Conservation (phyloP, 1,140 invertebrate genomes). For the Drosophila burlai region DNA sequence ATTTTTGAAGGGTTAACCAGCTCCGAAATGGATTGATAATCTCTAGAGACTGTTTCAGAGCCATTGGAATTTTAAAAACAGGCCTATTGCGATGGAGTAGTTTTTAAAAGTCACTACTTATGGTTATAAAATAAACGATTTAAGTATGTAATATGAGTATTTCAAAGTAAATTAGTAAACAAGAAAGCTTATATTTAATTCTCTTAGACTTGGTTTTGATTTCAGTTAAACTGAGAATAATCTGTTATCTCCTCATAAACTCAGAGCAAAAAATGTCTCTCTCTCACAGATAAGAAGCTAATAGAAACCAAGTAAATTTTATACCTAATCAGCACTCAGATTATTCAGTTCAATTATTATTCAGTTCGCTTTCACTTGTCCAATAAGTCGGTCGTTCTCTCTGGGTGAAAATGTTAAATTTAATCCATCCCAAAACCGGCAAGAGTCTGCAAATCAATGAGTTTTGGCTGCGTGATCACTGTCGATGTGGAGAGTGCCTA, state of each 20-base stretch:
- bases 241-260: conserved; percentile 7
- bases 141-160: neutral
- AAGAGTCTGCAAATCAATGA: conserved; percentile 52
- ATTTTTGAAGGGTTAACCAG: neutral
- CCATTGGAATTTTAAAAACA: neutral
- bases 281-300: conserved; percentile 12
- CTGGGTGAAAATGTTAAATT: conserved; percentile 24
- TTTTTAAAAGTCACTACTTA: neutral
- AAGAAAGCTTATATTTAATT: neutral
- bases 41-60: too few species aligned
- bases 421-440: conserved; percentile 45
- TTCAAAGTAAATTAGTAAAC: neutral
- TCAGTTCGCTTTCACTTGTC: conserved; percentile 17
- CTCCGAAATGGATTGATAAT: neutral
- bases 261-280: neutral
- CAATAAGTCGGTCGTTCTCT: neutral
- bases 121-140: neutral
- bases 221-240: neutral
- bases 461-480: conserved; percentile 82
- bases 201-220: neutral
- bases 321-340: neutral
- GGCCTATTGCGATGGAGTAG: neutral
- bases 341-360: conserved; percentile 14
- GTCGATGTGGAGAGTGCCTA: conserved; percentile 69
- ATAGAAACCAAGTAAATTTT: neutral